phyloP scores from a whole-genome alignment of 23 tunicate species.

The Ascidia mentula region DNA sequence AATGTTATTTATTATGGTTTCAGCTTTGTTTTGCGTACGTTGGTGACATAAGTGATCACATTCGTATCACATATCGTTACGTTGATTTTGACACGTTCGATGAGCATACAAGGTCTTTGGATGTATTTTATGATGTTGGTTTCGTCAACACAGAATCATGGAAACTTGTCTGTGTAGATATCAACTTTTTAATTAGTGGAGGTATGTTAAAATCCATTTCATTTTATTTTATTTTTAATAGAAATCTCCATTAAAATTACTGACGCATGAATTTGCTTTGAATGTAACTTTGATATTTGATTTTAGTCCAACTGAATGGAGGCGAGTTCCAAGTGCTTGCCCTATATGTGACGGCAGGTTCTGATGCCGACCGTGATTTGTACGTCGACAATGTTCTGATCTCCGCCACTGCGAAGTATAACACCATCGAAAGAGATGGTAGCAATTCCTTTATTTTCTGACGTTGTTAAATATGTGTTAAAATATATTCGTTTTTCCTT shows the following conservation, averaged over 20 bases:
- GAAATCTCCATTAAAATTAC: neutral
- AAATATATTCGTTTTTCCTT: neutral
- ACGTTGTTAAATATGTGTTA: too few species aligned
- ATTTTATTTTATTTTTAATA: neutral
- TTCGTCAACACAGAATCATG: constrained; percentile 15
- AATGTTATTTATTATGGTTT: neutral
- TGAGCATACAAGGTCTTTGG: neutral
- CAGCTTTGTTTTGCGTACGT: constrained; percentile 70
- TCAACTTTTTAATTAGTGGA: neutral
- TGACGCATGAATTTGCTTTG: neutral
- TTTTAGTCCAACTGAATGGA: constrained; percentile 14
- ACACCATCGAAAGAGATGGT: neutral
- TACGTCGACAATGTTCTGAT: constrained; percentile 42
- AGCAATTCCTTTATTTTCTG: too few species aligned
- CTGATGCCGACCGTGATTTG: constrained; percentile 32
- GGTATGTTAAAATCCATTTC: neutral
- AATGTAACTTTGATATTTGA: neutral
- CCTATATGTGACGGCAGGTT: constrained; percentile 17
- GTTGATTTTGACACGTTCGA: neutral
- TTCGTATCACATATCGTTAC: constrained; percentile 19
- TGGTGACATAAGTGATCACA: constrained; percentile 32
- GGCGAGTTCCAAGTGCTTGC: constrained; percentile 14
- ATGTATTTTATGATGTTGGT: neutral
- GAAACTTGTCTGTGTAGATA: constrained; percentile 24
- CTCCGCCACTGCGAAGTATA: neutral